phyloP scores from a whole-genome alignment of 2,113 vertebrate genomes.

The Psettodes erumei region DNA sequence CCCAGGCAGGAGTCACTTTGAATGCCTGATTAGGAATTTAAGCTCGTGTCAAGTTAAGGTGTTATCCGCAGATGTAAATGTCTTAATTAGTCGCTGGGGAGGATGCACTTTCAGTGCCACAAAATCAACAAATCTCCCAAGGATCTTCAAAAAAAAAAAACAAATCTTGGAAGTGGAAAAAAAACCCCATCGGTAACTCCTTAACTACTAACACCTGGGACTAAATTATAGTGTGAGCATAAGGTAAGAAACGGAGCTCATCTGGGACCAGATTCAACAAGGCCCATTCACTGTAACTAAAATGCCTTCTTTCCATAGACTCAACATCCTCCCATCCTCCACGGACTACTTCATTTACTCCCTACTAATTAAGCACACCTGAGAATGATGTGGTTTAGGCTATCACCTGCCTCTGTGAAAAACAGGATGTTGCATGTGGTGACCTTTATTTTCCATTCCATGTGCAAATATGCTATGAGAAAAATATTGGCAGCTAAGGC shows the following conservation, averaged over 20 bases:
- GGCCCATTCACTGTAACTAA: constrained; percentile 36
- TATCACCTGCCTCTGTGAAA: constrained; percentile 42
- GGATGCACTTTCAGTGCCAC: constrained; percentile 44
- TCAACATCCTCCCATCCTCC: constrained; percentile 59
- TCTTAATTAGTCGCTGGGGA: constrained; percentile 64
- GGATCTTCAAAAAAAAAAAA: constrained; percentile 48
- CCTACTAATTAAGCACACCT: constrained; percentile 62
- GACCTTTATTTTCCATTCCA: constrained; percentile 32
- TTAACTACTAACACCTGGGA: constrained; percentile 61
- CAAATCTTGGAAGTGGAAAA: constrained; percentile 56
- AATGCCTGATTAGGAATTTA: constrained; percentile 82
- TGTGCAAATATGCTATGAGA: background rate
- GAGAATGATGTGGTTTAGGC: constrained; percentile 20
- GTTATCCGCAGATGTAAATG: constrained; percentile 63
- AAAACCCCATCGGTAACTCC: constrained; percentile 45
- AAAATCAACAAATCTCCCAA: constrained; percentile 57
- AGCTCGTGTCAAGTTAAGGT: constrained; percentile 72
- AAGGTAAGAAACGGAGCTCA: constrained; percentile 44
- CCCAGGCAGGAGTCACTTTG: constrained; percentile 46
- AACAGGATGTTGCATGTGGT: constrained; percentile 48
- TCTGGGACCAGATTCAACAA: constrained; percentile 33
- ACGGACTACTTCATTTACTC: constrained; percentile 42
- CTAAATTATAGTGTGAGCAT: constrained; percentile 38
- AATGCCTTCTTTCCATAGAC: constrained; percentile 51
- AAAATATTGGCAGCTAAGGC: constrained; percentile 16